Conservation (phyloP, 2,113 vertebrate species). For the Otolemur garnettii region DNA sequence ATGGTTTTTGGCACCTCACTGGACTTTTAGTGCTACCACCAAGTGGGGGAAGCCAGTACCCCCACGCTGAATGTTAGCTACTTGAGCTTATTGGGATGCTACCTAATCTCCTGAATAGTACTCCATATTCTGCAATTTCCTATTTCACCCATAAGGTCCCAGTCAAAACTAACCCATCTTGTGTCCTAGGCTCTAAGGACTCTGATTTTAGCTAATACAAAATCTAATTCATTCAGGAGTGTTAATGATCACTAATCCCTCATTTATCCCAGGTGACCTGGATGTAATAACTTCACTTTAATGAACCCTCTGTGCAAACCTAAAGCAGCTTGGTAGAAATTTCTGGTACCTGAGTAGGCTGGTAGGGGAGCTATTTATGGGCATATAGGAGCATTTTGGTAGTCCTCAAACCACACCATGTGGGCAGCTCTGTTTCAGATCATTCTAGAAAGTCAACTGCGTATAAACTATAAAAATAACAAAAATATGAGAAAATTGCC, state of each 20-base stretch:
- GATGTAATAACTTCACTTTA: slow-evolving; percentile 55
- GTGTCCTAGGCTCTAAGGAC: not conserved
- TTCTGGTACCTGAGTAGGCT: slow-evolving; percentile 66
- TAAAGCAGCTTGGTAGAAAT: slow-evolving; percentile 66
- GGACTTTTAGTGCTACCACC: not conserved
- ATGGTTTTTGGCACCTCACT: not conserved
- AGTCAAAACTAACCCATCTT: slow-evolving; percentile 39
- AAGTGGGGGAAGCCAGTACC: not conserved
- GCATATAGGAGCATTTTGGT: slow-evolving; percentile 55
- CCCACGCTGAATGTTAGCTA: not conserved
- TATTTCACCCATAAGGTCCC: not conserved
- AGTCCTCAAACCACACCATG: slow-evolving; percentile 58
- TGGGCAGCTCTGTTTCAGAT: slow-evolving; percentile 70
- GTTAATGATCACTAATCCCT: slow-evolving; percentile 27
- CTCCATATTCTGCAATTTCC: not conserved
- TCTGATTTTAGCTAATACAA: slow-evolving; percentile 31
- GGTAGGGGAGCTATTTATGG: slow-evolving; percentile 30
- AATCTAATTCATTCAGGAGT: slow-evolving; percentile 11
- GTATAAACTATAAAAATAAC: slow-evolving; percentile 77
- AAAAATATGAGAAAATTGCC: slow-evolving; percentile 73
- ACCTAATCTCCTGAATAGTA: slow-evolving; percentile 8
- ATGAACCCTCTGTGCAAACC: slow-evolving; percentile 29
- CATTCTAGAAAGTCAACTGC: slow-evolving; percentile 64
- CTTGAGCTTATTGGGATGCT: not conserved
- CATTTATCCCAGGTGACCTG: not conserved